A percentile compares a stretch with the other conserved stretches of the same genome.
phyloP scores from a whole-genome alignment of 2,113 vertebrate genomes.

The Panurus biarmicus region DNA sequence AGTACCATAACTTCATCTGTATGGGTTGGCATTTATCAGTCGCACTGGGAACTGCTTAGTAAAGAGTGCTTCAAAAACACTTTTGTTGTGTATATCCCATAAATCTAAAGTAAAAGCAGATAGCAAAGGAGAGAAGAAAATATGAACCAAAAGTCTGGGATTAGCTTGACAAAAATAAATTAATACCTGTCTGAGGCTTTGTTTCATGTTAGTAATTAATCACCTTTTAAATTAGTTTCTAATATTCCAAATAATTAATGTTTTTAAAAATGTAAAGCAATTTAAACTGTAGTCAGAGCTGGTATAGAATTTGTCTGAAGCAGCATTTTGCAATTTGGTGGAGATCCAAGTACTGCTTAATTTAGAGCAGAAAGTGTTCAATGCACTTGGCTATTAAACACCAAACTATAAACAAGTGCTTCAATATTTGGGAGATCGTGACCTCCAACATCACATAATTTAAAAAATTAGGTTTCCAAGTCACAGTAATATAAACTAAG shows the following conservation, averaged over 20 bases:
- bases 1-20: neutral
- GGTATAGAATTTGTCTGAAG: neutral
- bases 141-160: neutral
- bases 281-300: neutral
- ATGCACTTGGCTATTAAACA: conserved; percentile 12
- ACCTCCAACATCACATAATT: neutral
- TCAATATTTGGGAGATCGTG: neutral
- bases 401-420: conserved; percentile 7
- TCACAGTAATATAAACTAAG: neutral
- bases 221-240: neutral
- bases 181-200: neutral
- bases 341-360: conserved; percentile 2
- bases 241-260: neutral
- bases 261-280: neutral
- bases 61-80: neutral
- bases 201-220: neutral
- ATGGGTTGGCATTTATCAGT: neutral
- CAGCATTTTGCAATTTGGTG: neutral
- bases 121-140: neutral
- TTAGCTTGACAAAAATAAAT: neutral
- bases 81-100: neutral
- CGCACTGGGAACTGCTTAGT: neutral
- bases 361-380: conserved; percentile 14
- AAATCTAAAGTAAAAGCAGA: neutral
- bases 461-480: neutral